phyloP scores from a whole-genome alignment of 1,140 invertebrate genomes.

The Idris sp. region DNA sequence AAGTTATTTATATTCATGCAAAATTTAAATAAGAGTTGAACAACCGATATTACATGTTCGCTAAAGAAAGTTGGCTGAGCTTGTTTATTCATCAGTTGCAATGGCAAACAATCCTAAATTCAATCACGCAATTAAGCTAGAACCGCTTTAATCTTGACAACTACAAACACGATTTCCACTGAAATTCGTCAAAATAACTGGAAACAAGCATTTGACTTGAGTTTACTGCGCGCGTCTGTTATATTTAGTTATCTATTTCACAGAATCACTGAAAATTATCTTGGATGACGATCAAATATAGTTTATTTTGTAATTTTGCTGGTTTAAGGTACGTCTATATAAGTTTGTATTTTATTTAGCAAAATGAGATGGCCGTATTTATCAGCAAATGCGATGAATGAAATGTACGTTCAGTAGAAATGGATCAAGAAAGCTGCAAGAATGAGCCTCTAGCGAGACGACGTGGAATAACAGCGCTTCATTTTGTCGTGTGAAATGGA shows the following conservation, averaged over 20 bases:
- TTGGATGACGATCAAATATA: constrained; percentile 20
- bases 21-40: no score
- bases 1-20: no score
- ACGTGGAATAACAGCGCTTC: constrained; percentile 39
- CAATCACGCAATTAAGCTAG: constrained; percentile 26
- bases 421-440: constrained; percentile 32
- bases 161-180: constrained; percentile 19
- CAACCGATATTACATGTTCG: no score
- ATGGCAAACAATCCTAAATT: constrained; percentile 20
- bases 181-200: constrained; percentile 32
- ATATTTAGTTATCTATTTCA: constrained; percentile 20
- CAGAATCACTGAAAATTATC: constrained; percentile 26
- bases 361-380: constrained; percentile 10
- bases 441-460: constrained; percentile 28
- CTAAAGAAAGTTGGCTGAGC: constrained; percentile 11
- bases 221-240: neutral
- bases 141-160: constrained; percentile 28
- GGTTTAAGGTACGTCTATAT: neutral
- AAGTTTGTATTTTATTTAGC: constrained; percentile 9
- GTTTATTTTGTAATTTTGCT: constrained; percentile 23
- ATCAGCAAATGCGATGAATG: constrained; percentile 12
- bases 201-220: constrained; percentile 23
- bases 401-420: constrained; percentile 23
- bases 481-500: constrained; percentile 22
- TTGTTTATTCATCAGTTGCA: constrained; percentile 14